Evolutionary conservation across 2,113 vertebrate genomes (phyloP), one percentile per base, ranked within the genome.

Genomic region (Glareola pratincola): DNA sequence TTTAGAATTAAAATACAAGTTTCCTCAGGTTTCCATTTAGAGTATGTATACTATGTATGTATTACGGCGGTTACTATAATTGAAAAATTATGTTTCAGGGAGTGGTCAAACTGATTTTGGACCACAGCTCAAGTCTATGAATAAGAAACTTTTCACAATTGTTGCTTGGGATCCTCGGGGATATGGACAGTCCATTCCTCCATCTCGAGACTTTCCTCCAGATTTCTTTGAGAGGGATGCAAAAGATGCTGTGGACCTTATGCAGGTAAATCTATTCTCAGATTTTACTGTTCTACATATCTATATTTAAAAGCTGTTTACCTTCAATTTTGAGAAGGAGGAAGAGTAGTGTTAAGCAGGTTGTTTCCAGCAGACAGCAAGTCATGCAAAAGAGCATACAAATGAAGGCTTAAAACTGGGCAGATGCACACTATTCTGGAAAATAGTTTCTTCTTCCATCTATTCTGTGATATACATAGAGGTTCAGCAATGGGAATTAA

Each of bases 161-260:
- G 98, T 99, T 43, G 98, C 98, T 34, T 99, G 98, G 98, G 99
- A 99, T 81, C 99, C 99, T 47, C 98, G 99, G 3, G 99, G 99
- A 27, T 99, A 99, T 7, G 99, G 99, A 69, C 92, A 79, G 15
- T 99, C 99, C 41, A 98, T 99, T n/a, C 99, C 99, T 16, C 99
- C 99, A 1, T 68, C 97, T 48, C 98, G 99, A 97, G 98, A 99
- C 90, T 99, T 99, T 73, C 99, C 99, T 34, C n/a, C 76, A 10
- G 98, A 99, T 90, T 99, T 99, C 93, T 99, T 98, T 94, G 98
- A 99, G 95, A 98, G 98, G 82, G 99, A 99, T 91, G 99, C 99
- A 34, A 98, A 98, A 95, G 99, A 99, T 48, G 99, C 98, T 19
- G 97, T 99, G 89, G 98, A 98, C 92, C 97, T 99, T 90, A 99